These are phyloP conservation scores for Temnothorax nylanderi DNA, from an alignment of 1,140 invertebrate genomes.

Conservation along the genomic window DNA sequence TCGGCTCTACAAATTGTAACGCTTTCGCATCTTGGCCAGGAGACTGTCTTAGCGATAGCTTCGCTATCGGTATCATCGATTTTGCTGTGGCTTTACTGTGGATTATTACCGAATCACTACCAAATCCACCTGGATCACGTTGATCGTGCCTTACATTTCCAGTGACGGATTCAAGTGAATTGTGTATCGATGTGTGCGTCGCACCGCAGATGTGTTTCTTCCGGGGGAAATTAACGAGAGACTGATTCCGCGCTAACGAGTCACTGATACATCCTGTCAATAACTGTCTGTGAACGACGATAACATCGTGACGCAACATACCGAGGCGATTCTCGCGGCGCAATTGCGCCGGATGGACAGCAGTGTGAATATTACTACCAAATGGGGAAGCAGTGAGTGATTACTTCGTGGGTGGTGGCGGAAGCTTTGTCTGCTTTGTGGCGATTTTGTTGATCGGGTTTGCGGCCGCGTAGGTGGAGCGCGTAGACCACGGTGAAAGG, in stretches of 20 bases:
- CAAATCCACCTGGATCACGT: background rate
- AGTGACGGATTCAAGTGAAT: background rate
- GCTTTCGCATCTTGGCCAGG: slow-evolving; percentile 33
- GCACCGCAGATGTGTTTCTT: background rate
- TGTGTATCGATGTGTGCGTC: background rate
- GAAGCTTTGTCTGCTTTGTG: background rate
- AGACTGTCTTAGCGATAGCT: slow-evolving; percentile 22
- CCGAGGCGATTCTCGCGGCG: background rate
- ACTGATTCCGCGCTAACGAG: background rate
- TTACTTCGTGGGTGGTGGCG: background rate
- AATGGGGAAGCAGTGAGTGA: slow-evolving; percentile 21
- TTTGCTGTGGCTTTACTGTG: background rate
- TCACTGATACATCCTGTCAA: background rate
- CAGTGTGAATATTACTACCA: slow-evolving; percentile 26
- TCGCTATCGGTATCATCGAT: background rate
- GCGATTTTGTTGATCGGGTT: slow-evolving; percentile 15
- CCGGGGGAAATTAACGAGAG: background rate
- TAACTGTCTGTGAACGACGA: background rate
- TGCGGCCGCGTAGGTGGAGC: background rate
- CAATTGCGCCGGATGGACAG: background rate
- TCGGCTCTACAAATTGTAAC: slow-evolving; percentile 49
- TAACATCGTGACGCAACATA: slow-evolving; percentile 2
- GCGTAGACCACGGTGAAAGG: background rate
- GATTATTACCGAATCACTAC: background rate
- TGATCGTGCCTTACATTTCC: background rate